Evolutionary conservation across 2,888 invertebrate genomes (phyloP), one percentile per base, ranked within the genome.

Genomic region (Psylliodes chrysocephalus): DNA sequence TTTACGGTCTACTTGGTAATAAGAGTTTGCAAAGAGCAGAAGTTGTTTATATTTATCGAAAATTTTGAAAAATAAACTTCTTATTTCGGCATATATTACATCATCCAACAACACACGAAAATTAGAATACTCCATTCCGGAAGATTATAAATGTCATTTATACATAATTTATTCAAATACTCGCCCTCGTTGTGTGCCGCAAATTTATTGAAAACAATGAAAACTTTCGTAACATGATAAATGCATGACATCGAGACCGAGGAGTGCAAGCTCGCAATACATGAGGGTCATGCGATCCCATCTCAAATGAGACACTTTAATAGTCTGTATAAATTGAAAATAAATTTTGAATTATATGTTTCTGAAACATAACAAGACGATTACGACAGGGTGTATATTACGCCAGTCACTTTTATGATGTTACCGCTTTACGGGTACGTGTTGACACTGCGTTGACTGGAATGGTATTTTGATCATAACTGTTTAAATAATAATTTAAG

Each of bases 271-370:
- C 52, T 52, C 46, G 51, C 65, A 63, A 68, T 68, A 46, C 65
- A 64, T 66, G 66, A 49, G 65, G 67, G 68, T 69, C 73, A 73
- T 70, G 73, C 73, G 69, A 71, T 67, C 61, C 68, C 64, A 70
- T 70, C 72, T 68, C 70, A 71, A 73, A 67, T 68, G 68, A 60
- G 64, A 69, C 69, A 70, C 69, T 70, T 71, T 68, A 69, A 70
- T 72, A 72, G 72, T 71, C 72, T 68, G 64, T 70, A 69, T 66
- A 73, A 74, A 75, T 73, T 73, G 75, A 73, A 72, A 73, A 72
- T 73, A 75, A 73, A 74, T 75, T 72, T 68, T 68, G 66, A 69
- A 67, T 64, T 67, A 67, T 64, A 64, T 64, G 62, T 60, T 28
- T 40, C 55, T 61, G 30, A 30, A 47, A 56, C 57, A 55, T 57